A percentile compares a stretch with the other conserved stretches of the same genome.
Evolutionary conservation across 2,113 vertebrate genomes (phyloP).

Genomic region (Silurus glanis): DNA sequence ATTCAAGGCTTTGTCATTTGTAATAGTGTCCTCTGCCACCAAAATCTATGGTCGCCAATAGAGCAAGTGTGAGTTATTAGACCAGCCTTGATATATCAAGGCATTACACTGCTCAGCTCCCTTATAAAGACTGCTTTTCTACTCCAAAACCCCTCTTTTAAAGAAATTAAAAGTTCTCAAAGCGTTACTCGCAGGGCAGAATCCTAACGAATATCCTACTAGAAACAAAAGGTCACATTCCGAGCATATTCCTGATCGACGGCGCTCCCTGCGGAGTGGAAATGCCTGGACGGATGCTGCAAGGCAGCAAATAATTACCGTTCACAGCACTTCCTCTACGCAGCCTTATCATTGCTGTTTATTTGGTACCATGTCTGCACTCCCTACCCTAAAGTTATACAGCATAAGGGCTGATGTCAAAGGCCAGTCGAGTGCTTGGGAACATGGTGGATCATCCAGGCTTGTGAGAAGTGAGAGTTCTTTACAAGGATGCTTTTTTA

Average conservation of each 20-base stretch:
- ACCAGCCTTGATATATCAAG: constrained; percentile 33
- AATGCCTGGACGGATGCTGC: constrained; percentile 66
- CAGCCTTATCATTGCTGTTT: constrained; percentile 65
- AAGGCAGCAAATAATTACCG: constrained; percentile 63
- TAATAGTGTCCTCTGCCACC: background rate
- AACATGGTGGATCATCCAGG: background rate
- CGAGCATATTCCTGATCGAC: constrained; percentile 70
- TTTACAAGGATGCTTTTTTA: background rate
- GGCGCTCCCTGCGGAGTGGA: constrained; percentile 69
- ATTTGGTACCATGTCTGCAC: constrained; percentile 38
- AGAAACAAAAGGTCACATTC: constrained; percentile 75
- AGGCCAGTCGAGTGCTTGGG: constrained; percentile 2
- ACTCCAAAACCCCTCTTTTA: constrained; percentile 14
- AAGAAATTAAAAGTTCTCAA: constrained; percentile 9
- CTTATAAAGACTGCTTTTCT: constrained; percentile 17
- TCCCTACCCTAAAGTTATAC: constrained; percentile 37
- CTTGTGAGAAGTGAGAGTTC: constrained; percentile 3
- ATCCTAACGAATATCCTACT: constrained; percentile 65
- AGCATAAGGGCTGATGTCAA: constrained; percentile 26
- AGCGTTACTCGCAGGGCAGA: constrained; percentile 49
- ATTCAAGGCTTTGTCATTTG: background rate
- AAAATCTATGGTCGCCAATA: background rate
- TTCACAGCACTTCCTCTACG: constrained; percentile 70
- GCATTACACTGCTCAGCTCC: constrained; percentile 19
- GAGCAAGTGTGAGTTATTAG: constrained; percentile 31